Percentiles rank a stretch among this genome's conserved stretches.
These are phyloP conservation scores for Thinocorus orbignyianus DNA, from an alignment of 2,113 vertebrate species.

Conservation along the genomic window DNA sequence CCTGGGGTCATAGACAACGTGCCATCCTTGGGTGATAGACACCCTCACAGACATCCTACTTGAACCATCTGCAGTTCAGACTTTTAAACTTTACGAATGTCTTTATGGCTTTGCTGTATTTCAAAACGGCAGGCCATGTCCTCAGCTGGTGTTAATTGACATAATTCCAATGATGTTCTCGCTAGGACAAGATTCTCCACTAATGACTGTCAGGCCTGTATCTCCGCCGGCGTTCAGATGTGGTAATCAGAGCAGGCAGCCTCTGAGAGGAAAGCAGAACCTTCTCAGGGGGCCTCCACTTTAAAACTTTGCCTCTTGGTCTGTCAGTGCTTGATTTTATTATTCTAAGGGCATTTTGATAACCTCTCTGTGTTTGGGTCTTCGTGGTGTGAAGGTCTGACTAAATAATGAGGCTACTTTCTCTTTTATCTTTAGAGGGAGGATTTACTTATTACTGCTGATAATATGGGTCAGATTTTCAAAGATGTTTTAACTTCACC, in stretches of 20 bases:
- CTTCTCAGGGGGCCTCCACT: constrained; percentile 54
- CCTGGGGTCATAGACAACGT: too few species aligned
- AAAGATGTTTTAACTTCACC: constrained; percentile 58
- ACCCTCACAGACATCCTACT: not conserved
- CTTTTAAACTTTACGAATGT: not conserved
- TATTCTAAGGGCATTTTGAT: constrained; percentile 58
- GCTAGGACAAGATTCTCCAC: not conserved
- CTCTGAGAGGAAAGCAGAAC: constrained; percentile 21
- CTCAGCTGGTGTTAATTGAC: constrained; percentile 30
- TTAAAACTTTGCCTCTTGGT: constrained; percentile 59
- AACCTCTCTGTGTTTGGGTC: constrained; percentile 55
- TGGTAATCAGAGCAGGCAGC: constrained; percentile 32
- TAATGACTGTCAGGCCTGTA: constrained; percentile 18
- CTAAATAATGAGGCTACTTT: constrained; percentile 60
- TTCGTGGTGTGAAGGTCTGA: constrained; percentile 20
- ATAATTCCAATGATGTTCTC: not conserved
- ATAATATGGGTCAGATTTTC: constrained; percentile 58
- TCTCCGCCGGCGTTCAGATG: constrained; percentile 31
- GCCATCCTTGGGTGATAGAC: not conserved
- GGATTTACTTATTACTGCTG: constrained; percentile 53
- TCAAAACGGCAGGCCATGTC: not conserved
- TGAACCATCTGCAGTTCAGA: not conserved
- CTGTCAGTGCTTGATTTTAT: constrained; percentile 40
- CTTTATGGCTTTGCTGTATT: not conserved
- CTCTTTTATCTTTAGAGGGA: constrained; percentile 61